These are phyloP conservation scores for Lasioglossum villosulum DNA, from an alignment of 2,888 invertebrate species.

Conservation along the genomic window DNA sequence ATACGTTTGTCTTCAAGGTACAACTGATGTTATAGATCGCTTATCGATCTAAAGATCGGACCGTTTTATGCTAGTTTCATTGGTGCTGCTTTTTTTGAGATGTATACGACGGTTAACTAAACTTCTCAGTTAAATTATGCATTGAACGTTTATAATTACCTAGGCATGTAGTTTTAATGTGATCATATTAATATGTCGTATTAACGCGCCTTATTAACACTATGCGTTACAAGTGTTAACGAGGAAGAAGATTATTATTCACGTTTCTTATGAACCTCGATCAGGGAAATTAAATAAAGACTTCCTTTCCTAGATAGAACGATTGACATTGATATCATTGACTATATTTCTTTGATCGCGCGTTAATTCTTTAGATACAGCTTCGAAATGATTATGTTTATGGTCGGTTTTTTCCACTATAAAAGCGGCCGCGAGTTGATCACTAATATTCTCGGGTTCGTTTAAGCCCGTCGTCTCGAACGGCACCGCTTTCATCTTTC, in stretches of 20 bases:
- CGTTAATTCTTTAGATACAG: not conserved
- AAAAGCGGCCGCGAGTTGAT: not conserved
- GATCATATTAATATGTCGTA: not conserved
- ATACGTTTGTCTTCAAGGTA: too few relatives aligned
- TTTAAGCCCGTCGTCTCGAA: not conserved
- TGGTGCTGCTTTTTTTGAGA: too few relatives aligned
- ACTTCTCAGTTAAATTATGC: too few relatives aligned
- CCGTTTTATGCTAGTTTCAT: too few relatives aligned
- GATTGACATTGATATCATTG: not conserved
- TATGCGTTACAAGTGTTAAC: not conserved
- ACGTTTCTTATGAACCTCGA: not conserved
- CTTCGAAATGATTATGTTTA: not conserved
- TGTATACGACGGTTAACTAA: too few relatives aligned
- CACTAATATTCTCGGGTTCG: not conserved
- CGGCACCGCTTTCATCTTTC: not conserved
- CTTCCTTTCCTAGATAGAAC: too few relatives aligned
- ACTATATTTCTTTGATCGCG: not conserved
- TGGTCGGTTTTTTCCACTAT: not conserved
- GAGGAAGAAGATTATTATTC: not conserved
- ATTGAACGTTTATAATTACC: not conserved
- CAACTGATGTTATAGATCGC: too few relatives aligned
- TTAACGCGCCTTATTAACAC: not conserved
- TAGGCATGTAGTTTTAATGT: too few relatives aligned
- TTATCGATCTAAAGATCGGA: too few relatives aligned
- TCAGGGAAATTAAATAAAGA: not conserved